Base-by-base conservation (phyloP, 1,140 invertebrate species). In the Anoplolepis gracilipes region DNA sequence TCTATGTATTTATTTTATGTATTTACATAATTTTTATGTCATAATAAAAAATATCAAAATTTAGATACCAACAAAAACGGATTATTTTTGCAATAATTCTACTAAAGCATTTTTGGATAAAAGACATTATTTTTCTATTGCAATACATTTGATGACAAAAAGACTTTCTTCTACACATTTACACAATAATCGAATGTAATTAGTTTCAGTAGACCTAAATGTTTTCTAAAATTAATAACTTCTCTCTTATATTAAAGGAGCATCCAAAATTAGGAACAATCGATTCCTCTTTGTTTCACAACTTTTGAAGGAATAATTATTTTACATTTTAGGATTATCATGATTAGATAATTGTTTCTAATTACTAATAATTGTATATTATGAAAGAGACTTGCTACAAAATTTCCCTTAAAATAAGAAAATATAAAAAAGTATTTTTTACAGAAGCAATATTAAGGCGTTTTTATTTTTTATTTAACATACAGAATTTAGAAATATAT, bases 71-170 rank as follows among this genome's bases (percentile, higher is more conserved):
- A n/a, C n/a, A 72, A 53, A 25, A 30, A 22, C 19, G 33, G 57
- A 62, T 85, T 81, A 30, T 46, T 85, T 88, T 69, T 28, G 36
- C 55, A 62, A 33, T 55, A 70, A 79, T 85, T 88, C 55, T 77
- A 88, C 5, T 25, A 53, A 79, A 30, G 19, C 28, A 65, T 76
- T 75, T 69, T 55, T 70, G 30, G 59, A 69, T 75, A 81, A 76
- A 11, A 88, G 25, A 76, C n/a, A 55, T 89, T 89, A 89, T 89
- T 89, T 89, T 86, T 88, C 64, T 89, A 89, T 61, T 10, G 2
- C 70, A 59, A 69, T n/a, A n/a, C 49, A 77, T 57, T 82, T 59
- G 46, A 46, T 61, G 81, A n/a, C n/a, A n/a, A n/a, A n/a, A n/a
- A n/a, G 19, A 30, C 65, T 88, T 86, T 86, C 25, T 76, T 82